Conservation (phyloP, 2,888 invertebrate species). For the Macaria notata region DNA sequence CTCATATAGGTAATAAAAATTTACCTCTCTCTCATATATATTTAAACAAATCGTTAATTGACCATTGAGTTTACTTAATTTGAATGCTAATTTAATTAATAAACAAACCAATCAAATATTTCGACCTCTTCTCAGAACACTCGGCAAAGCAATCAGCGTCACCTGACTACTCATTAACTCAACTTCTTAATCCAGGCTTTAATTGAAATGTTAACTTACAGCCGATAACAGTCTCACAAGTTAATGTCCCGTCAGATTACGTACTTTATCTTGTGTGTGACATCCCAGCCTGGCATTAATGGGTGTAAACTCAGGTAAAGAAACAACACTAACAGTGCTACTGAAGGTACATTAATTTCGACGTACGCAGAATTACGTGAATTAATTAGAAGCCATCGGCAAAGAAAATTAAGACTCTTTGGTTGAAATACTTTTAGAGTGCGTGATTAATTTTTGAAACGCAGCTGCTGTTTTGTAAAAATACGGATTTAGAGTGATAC, state of each 20-base stretch:
- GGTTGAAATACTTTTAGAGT: no score
- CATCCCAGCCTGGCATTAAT: slow-evolving; percentile 44
- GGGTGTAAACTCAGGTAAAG: slow-evolving; percentile 42
- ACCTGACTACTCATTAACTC: slow-evolving; percentile 60
- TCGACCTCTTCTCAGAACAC: no score
- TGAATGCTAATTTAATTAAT: no score
- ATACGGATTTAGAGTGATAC: no score
- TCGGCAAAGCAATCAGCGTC: slow-evolving; percentile 55
- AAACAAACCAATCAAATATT: no score
- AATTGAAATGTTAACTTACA: slow-evolving; percentile 74
- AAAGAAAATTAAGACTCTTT: no score
- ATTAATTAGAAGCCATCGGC: background rate
- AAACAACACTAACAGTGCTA: slow-evolving; percentile 3
- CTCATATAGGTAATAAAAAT: no score
- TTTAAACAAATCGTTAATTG: no score
- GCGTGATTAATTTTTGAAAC: no score
- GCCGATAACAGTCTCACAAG: slow-evolving; percentile 57
- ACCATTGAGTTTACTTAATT: no score
- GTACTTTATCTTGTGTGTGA: slow-evolving; percentile 48
- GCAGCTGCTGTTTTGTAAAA: no score
- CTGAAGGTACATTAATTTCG: background rate
- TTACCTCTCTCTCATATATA: no score
- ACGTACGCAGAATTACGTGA: background rate
- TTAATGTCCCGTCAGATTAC: slow-evolving; percentile 60
- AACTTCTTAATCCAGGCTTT: slow-evolving; percentile 39